Base-by-base conservation (phyloP, 1,140 invertebrate species). In the Leptoteleia sp. region DNA sequence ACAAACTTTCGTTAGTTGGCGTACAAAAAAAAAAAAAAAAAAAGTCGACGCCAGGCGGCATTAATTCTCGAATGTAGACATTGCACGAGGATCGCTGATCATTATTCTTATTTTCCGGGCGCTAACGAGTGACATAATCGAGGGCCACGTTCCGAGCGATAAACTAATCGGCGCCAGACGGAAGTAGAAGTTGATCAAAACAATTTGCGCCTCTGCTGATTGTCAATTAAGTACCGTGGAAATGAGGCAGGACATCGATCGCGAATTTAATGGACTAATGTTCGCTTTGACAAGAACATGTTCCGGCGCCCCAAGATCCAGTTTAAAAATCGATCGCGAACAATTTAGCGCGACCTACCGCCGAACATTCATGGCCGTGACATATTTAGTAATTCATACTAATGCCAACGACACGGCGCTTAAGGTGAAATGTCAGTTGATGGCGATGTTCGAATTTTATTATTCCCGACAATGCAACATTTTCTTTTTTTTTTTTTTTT, bases 121-220 rank as follows among this genome's bases (percentile, higher is more conserved):
- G 35, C 70, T 75, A 79, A 79, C 78, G 72, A 65, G 73, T 76
- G 47, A 48, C 55, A 80, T 76, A 76, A 73, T 73, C 61, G 45
- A 73, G 76, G 33, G 22, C 52, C 64, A 73, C 52, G 76, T 79
- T 76, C 68, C 59, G 35, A n/a, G 7, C 43, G 68, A 68, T 72
- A 77, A 76, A 64, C 62, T 42, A 77, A 83, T 70, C 40, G 25
- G 25, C 62, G 59, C 37, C 62, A 45, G 72, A 62, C 85, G 84
- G 84, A 87, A 83, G 80, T 81, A 59, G 61, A 77, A 87, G 85
- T 87, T 83, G 85, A 88, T 88, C 85, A 83, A 86, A 83, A 87
- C 87, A 88, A 88, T 88, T 88, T 88, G 79, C 82, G 40, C 45
- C 65, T 64, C 72, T 79, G 78, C 80, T 88, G 83, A 88, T 88